These are phyloP conservation scores for Eulimnadia texana DNA, from an alignment of 1,140 invertebrate genomes.

Conservation along the genomic window DNA sequence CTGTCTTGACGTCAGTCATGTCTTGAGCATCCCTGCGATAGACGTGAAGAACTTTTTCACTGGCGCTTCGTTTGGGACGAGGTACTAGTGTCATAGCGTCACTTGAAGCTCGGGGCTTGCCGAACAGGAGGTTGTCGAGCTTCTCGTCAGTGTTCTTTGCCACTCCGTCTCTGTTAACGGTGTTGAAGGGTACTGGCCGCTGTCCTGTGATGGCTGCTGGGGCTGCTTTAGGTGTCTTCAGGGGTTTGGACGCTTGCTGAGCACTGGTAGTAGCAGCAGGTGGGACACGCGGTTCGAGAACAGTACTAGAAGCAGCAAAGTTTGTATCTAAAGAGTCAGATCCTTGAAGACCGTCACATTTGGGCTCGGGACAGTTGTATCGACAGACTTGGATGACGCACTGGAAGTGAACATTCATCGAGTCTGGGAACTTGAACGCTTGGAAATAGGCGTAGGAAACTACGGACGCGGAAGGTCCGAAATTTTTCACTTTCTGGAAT, in stretches of 20 bases:
- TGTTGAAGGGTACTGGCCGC: not conserved
- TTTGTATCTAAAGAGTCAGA: conserved; percentile 35
- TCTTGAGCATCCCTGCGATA: conserved; percentile 75
- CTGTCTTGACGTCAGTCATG: conserved; percentile 86
- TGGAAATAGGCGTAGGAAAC: conserved; percentile 91
- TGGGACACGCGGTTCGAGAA: conserved; percentile 18
- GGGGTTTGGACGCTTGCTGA: conserved; percentile 43
- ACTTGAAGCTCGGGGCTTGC: conserved; percentile 31
- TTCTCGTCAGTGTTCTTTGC: conserved; percentile 9
- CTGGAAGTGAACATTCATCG: conserved; percentile 94
- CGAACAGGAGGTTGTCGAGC: conserved; percentile 31
- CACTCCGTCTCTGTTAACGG: conserved; percentile 13
- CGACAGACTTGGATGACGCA: conserved; percentile 89
- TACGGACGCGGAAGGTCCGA: conserved; percentile 80
- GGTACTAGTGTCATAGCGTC: conserved; percentile 18
- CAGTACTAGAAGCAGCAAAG: conserved; percentile 41
- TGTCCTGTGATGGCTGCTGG: conserved; percentile 39
- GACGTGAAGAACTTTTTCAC: conserved; percentile 34
- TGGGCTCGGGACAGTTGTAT: conserved; percentile 81
- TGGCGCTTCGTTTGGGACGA: conserved; percentile 7
- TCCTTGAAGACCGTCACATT: conserved; percentile 44
- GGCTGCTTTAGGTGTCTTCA: not conserved
- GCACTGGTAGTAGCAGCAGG: conserved; percentile 36
- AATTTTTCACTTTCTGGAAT: conserved; percentile 93
- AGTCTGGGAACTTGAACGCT: conserved; percentile 92